Percentiles rank a stretch among this genome's conserved stretches.
phyloP scores from a whole-genome alignment of 2,888 invertebrate genomes.

The Lysandra bellargus region DNA sequence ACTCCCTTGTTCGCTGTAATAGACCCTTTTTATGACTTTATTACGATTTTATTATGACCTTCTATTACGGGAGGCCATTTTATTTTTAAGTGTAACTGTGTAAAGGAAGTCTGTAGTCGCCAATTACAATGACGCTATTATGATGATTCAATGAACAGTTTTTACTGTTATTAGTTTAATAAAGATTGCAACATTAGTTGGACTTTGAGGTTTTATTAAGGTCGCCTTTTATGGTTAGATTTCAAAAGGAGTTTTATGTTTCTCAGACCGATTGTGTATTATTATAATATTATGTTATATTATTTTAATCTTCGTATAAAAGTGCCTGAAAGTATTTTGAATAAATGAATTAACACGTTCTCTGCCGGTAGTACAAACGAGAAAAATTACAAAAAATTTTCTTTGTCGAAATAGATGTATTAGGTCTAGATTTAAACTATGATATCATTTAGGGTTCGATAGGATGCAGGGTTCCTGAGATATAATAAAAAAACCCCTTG shows the following conservation, averaged over 20 bases:
- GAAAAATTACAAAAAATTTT: too few species aligned
- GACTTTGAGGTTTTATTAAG: background rate
- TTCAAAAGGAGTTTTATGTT: background rate
- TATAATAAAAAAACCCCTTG: too few species aligned
- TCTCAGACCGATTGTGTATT: background rate
- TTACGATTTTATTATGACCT: conserved; percentile 15
- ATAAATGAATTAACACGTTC: too few species aligned
- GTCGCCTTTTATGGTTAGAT: background rate
- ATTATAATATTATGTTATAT: background rate
- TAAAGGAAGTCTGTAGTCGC: background rate
- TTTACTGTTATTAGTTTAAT: conserved; percentile 14
- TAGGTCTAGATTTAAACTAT: too few species aligned
- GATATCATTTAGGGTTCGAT: too few species aligned
- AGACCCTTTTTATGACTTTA: conserved; percentile 13
- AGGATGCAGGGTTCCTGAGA: too few species aligned
- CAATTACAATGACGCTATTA: background rate
- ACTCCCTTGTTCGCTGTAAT: conserved; percentile 7
- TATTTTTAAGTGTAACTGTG: background rate
- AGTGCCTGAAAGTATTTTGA: background rate
- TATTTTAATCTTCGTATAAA: background rate
- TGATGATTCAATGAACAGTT: background rate
- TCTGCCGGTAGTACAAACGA: too few species aligned
- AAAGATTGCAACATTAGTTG: background rate
- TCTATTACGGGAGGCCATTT: background rate
- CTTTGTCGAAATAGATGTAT: too few species aligned